phyloP scores from a whole-genome alignment of 2,797 vertebrate genomes.

The Catostomus latipinnis region DNA sequence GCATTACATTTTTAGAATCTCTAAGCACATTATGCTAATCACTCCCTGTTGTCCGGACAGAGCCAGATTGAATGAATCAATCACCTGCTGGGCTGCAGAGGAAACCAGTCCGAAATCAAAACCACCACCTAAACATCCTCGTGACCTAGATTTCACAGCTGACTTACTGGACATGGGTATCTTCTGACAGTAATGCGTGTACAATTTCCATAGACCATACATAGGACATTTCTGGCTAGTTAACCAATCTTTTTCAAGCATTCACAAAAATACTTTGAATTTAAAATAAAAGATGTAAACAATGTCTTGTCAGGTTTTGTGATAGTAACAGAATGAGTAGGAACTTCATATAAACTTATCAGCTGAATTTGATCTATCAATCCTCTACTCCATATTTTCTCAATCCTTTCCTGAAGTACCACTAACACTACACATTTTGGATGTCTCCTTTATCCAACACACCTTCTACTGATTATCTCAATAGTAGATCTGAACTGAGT shows the following conservation, averaged over 20 bases:
- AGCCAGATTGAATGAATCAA: background rate
- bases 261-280: background rate
- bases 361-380: too few species aligned
- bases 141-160: background rate
- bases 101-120: slow-evolving; percentile 20
- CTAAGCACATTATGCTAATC: background rate
- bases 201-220: slow-evolving; percentile 48
- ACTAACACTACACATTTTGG: too few species aligned
- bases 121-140: background rate
- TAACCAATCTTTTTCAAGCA: background rate
- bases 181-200: slow-evolving; percentile 26
- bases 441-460: too few species aligned
- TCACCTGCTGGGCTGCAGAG: background rate
- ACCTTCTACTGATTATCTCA: too few species aligned
- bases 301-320: background rate
- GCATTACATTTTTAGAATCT: background rate
- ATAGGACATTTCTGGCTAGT: slow-evolving; percentile 17
- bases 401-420: too few species aligned
- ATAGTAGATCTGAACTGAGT: too few species aligned
- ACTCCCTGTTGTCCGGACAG: background rate
- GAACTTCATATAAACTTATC: too few species aligned
- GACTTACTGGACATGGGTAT: slow-evolving; percentile 26
- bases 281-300: background rate
- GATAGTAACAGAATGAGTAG: background rate
- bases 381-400: too few species aligned